Percentiles rank a stretch among this genome's conserved stretches.
Conservation (phyloP, 2,888 invertebrate genomes). For the Pomacea canaliculata region DNA sequence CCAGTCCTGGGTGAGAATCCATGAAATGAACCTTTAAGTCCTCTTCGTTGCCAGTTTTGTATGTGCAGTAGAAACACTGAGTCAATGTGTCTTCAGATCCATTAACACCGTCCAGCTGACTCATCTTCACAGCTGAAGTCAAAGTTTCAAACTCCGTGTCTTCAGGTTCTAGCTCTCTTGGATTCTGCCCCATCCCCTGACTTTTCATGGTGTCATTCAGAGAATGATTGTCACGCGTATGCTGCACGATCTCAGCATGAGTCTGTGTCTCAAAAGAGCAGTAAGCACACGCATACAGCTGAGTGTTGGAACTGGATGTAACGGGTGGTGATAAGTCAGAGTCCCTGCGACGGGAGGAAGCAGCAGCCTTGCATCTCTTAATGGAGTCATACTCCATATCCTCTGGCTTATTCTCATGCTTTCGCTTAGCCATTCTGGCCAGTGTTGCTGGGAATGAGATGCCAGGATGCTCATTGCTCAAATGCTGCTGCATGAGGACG, state of each 20-base stretch:
- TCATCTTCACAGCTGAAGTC: conserved; percentile 3
- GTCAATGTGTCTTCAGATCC: conserved; percentile 2
- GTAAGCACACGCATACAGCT: conserved; percentile 37
- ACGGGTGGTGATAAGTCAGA: not conserved
- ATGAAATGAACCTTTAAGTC: conserved; percentile 26
- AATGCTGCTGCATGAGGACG: conserved; percentile 37
- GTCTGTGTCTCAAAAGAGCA: conserved; percentile 36
- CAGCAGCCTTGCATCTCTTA: conserved; percentile 23
- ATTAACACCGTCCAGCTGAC: not conserved
- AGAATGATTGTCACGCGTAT: conserved; percentile 32
- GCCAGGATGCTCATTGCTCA: conserved; percentile 31
- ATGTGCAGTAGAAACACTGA: conserved; percentile 25
- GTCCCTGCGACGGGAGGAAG: conserved; percentile 4
- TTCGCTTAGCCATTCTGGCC: conserved; percentile 5
- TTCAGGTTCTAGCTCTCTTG: not conserved
- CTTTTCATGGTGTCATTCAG: conserved; percentile 13
- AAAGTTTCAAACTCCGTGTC: conserved; percentile 16
- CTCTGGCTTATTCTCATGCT: conserved; percentile 6
- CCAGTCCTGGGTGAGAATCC: conserved; percentile 27
- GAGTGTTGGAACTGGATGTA: conserved; percentile 18
- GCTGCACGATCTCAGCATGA: conserved; percentile 33
- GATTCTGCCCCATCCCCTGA: not conserved
- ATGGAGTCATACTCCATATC: conserved; percentile 23
- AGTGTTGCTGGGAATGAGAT: not conserved
- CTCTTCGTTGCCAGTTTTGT: conserved; percentile 10